These are phyloP conservation scores for Drosophila watanabei DNA, from an alignment of 1,140 invertebrate species.

Conservation along the genomic window DNA sequence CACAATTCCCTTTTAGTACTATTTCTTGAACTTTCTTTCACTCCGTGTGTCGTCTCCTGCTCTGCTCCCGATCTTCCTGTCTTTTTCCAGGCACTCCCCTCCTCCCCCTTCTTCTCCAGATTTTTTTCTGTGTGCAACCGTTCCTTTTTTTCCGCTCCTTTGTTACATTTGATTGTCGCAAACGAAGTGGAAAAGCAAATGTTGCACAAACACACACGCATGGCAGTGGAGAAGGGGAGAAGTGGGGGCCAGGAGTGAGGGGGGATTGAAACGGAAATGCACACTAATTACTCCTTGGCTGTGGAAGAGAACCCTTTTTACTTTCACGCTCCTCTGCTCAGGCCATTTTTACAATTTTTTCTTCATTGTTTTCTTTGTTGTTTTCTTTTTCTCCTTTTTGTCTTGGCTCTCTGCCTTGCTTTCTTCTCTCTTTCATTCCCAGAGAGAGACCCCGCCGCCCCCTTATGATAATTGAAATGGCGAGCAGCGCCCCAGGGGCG, in stretches of 20 bases:
- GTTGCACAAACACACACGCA: constrained; percentile 57
- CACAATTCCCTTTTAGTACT: too few relatives aligned
- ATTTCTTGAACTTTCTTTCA: too few relatives aligned
- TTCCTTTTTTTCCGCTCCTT: constrained; percentile 57
- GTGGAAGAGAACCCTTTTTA: constrained; percentile 56
- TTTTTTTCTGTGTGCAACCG: constrained; percentile 34
- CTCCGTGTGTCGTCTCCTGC: neutral
- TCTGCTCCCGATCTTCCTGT: constrained; percentile 8
- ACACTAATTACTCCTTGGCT: constrained; percentile 78
- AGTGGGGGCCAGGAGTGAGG: too few relatives aligned
- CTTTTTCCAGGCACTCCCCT: constrained; percentile 1
- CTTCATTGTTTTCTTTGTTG: constrained; percentile 19
- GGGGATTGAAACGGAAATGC: constrained; percentile 60
- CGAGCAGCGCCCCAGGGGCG: neutral
- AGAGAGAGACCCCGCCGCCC: neutral
- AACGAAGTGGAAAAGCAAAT: constrained; percentile 82
- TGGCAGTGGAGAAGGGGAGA: constrained; percentile 2
- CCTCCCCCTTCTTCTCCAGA: neutral
- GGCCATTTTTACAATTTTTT: constrained; percentile 47
- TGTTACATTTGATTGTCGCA: constrained; percentile 81
- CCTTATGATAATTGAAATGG: constrained; percentile 72
- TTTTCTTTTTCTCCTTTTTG: constrained; percentile 36
- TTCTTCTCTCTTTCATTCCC: constrained; percentile 6
- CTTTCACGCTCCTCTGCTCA: constrained; percentile 46
- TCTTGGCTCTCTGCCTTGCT: constrained; percentile 22